These are phyloP conservation scores for Anoplophora glabripennis DNA, from an alignment of 1,140 invertebrate species.

Conservation along the genomic window DNA sequence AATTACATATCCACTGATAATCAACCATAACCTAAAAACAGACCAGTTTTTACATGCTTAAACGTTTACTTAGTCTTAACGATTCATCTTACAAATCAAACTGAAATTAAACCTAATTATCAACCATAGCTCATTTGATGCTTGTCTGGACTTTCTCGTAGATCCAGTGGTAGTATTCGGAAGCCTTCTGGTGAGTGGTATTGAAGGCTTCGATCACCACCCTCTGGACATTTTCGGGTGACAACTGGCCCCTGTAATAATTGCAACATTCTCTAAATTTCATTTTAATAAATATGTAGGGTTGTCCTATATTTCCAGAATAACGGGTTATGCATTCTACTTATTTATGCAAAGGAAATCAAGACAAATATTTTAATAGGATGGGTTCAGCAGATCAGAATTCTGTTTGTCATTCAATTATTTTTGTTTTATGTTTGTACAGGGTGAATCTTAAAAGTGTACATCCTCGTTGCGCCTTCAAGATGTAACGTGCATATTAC, in stretches of 20 bases:
- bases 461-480: too few species aligned
- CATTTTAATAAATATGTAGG: too few species aligned
- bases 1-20: not conserved
- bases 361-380: not conserved
- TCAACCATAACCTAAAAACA: not conserved
- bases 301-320: too few species aligned
- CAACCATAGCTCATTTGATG: constrained; percentile 37
- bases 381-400: not conserved
- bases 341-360: too few species aligned
- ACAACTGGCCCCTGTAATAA: constrained; percentile 67
- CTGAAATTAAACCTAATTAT: constrained; percentile 8
- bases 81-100: not conserved
- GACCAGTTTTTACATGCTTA: not conserved
- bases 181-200: constrained; percentile 59
- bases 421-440: not conserved
- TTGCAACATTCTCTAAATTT: constrained; percentile 21
- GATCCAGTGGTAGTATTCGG: constrained; percentile 68
- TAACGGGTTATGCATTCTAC: too few species aligned
- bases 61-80: not conserved
- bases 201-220: constrained; percentile 63
- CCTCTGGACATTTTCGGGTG: constrained; percentile 68
- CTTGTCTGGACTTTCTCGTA: constrained; percentile 62
- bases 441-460: too few species aligned
- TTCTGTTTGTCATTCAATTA: not conserved
- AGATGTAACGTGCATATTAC: too few species aligned